Evolutionary conservation across 2,113 vertebrate species (phyloP).

Genomic region (Anthoscopus minutus): DNA sequence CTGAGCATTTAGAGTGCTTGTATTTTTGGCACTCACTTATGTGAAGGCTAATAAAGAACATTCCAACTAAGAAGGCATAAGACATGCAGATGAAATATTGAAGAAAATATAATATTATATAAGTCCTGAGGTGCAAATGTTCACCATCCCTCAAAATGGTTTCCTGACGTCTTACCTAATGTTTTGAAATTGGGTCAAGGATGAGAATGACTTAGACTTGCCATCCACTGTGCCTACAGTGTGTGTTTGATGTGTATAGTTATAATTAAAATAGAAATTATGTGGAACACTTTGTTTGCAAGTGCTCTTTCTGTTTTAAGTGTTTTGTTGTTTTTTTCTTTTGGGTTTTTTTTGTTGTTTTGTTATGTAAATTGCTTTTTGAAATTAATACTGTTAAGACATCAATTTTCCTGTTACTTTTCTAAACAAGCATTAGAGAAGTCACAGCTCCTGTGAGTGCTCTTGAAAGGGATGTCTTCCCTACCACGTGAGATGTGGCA

Average conservation of each 20-base stretch:
- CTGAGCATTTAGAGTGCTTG: slow-evolving; percentile 2
- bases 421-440: background rate
- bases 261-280: background rate
- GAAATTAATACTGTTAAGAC: background rate
- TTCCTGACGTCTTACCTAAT: slow-evolving; percentile 9
- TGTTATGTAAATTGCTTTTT: slow-evolving; percentile 23
- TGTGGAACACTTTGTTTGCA: background rate
- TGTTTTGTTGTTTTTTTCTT: background rate
- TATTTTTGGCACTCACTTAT: background rate
- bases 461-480: background rate
- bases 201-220: background rate
- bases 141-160: background rate
- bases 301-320: background rate
- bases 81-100: slow-evolving; percentile 36
- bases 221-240: background rate
- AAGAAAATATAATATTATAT: background rate
- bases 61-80: background rate
- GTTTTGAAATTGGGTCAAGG: slow-evolving; percentile 20
- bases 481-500: background rate
- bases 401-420: background rate
- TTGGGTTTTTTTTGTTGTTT: background rate
- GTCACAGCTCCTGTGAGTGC: background rate
- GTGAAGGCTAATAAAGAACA: slow-evolving; percentile 12
- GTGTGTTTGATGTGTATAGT: background rate
- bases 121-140: background rate